A percentile compares a stretch with the other conserved stretches of the same genome.
These are phyloP conservation scores for Drosophila repleta DNA, from an alignment of 1,140 invertebrate species.

Conservation along the genomic window DNA sequence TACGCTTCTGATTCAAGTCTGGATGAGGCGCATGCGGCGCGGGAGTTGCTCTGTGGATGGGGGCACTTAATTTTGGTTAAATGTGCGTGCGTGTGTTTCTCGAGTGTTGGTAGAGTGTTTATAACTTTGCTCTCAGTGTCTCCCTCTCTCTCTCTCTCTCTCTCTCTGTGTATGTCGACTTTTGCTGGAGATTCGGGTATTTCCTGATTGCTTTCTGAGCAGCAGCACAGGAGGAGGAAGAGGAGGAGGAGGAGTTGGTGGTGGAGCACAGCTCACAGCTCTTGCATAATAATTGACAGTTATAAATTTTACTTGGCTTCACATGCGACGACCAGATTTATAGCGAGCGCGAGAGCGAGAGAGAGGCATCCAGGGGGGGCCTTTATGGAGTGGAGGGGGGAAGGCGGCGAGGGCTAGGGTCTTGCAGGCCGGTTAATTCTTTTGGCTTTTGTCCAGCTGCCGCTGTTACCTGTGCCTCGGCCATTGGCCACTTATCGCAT, in stretches of 20 bases:
- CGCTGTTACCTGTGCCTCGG: slow-evolving; percentile 6
- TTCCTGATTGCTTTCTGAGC: slow-evolving; percentile 64
- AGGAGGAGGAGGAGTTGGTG: background rate
- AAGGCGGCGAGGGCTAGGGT: background rate
- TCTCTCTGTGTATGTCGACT: background rate
- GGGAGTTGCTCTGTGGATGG: background rate
- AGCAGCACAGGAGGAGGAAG: background rate
- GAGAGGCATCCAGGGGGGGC: background rate
- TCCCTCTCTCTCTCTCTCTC: background rate
- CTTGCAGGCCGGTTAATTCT: slow-evolving; percentile 45
- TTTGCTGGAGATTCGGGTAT: slow-evolving; percentile 57
- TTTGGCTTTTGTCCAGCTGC: slow-evolving; percentile 57
- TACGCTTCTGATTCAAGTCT: slow-evolving; percentile 14
- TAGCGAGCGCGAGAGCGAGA: background rate
- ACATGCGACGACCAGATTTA: slow-evolving; percentile 26
- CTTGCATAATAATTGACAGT: slow-evolving; percentile 84
- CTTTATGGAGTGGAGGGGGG: background rate
- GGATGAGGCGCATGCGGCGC: background rate
- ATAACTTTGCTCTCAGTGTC: slow-evolving; percentile 22
- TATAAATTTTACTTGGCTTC: slow-evolving; percentile 76
- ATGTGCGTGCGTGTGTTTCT: slow-evolving; percentile 14
- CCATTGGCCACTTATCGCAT: slow-evolving; percentile 31
- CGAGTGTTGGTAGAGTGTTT: slow-evolving; percentile 35
- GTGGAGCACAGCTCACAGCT: slow-evolving; percentile 57
- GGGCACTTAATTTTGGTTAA: slow-evolving; percentile 29